Evolutionary conservation across 2,888 invertebrate species (phyloP), one percentile per base, ranked within the genome.

Genomic region (Drosophila antonietae): DNA sequence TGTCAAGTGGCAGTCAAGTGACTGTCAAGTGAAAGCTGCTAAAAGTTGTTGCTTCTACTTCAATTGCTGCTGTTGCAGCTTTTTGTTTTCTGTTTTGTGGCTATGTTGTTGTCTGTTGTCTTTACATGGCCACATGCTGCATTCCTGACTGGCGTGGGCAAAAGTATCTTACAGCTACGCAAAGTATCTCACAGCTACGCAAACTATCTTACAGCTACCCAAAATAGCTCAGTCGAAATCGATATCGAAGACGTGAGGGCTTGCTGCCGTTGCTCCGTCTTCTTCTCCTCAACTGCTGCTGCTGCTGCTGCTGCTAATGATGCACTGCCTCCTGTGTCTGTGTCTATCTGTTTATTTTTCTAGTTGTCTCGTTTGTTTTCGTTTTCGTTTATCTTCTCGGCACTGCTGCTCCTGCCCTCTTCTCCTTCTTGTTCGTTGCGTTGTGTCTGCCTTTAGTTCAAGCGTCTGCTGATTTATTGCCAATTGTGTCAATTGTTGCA

Each of bases 41-140:
- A 49, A 23, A 51, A 55, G 67, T 37, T 62, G 55, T 31, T 51
- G 35, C 37, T 37, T 15, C 33, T 53, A 23, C 37, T 37, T 37
- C 37, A 37, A 37, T 52, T 52, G 23, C n/a, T 64, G 55, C 15
- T 37, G 37, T 37, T 37, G 37, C 37, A 37, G 14, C 14, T 37
- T 14, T 14, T 37, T 4, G 20, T 37, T 37, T 14, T 37, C 37
- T 37, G 37, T 14, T 37, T 46, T 68, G 59, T 55, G 61, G 49
- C 33, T 51, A 75, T 61, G 49, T 20, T 51, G 76, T 61, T 51
- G 78, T 59, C 60, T 73, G 80, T 58, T 73, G 83, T 58, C 78
- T 88, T 59, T 65, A 80, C 58, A 52, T 73, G 69, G 83, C 83
- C 75, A 78, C 83, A 88, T 88, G 80, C 87, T 77, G 88, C 78